phyloP scores from a whole-genome alignment of 2,797 vertebrate species.

The Microcaecilia unicolor region DNA sequence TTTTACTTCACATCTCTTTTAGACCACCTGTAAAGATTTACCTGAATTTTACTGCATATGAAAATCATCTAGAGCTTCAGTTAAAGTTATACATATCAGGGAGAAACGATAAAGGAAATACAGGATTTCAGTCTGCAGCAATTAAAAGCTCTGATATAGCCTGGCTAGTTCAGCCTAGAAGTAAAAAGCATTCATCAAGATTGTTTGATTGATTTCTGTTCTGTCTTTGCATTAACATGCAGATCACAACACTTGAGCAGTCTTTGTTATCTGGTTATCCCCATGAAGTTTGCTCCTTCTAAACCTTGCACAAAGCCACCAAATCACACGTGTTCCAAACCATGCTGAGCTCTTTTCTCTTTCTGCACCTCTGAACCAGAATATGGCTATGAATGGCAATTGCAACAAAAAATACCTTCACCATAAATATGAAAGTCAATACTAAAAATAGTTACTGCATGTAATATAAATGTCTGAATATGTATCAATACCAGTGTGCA shows the following conservation, averaged over 20 bases:
- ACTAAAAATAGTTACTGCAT: too few relatives aligned
- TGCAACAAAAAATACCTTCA: too few relatives aligned
- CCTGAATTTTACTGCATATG: too few relatives aligned
- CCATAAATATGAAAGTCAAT: too few relatives aligned
- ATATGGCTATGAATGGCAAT: background rate
- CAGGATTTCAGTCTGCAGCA: too few relatives aligned
- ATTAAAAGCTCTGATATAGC: slow-evolving; percentile 22
- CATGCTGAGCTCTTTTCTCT: slow-evolving; percentile 53
- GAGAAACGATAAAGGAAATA: too few relatives aligned
- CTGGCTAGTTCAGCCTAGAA: slow-evolving; percentile 14
- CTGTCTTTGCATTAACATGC: slow-evolving; percentile 67
- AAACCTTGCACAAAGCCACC: slow-evolving; percentile 48
- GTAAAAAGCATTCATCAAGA: slow-evolving; percentile 39
- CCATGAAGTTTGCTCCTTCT: slow-evolving; percentile 52
- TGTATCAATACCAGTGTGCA: too few relatives aligned
- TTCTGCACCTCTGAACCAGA: slow-evolving; percentile 29
- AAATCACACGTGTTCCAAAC: slow-evolving; percentile 33
- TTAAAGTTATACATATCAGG: too few relatives aligned
- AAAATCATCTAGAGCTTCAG: too few relatives aligned
- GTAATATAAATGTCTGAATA: too few relatives aligned
- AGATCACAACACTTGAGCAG: slow-evolving; percentile 51
- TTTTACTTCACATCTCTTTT: too few relatives aligned
- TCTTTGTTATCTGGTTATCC: slow-evolving; percentile 53
- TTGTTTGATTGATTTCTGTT: slow-evolving; percentile 63
- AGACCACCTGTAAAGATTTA: too few relatives aligned